Evolutionary conservation across 1,140 invertebrate species (phyloP), one percentile per base, ranked within the genome.

Genomic region (Chelonus insularis): DNA sequence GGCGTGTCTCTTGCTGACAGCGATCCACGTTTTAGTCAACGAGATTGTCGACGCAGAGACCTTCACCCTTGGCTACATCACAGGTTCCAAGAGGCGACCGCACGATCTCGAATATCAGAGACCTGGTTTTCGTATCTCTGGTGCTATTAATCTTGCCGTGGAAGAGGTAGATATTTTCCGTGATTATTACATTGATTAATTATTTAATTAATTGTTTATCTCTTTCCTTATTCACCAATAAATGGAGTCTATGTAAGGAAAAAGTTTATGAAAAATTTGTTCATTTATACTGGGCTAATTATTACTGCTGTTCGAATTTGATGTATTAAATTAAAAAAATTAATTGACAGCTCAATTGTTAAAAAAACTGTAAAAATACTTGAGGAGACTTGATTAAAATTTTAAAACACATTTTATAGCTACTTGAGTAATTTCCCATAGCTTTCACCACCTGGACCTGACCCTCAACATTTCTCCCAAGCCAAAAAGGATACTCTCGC

Each of bases 91-190:
- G 67, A 78, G 92, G 39, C 81, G 84, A 37, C 86, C 86, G 6
- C 88, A 89, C 1, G 91, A 95, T 75, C 79, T 86, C 34, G 88
- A 88, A 68, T 95, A 94, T 75, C 84, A 87, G 41, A 83, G 88
- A 62, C 93, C 92, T 0, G 93, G 91, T 11, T 72, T 85, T 9
- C 84, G 83, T 36, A 89, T 90, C 64, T 91, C 89, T 60, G 95
- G 94, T 1, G 94, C 93, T 14, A 93, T 96, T 62, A 90, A 90
- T 0, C 83, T 94, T 63, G 94, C 94, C 8, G 83, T 91, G 1
- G 84, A 87, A 9, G 88, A 92, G 78, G 86, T 83, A 63, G 63
- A 59, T 20, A 63, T 55, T 20, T 60, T 6, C 25, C 25, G 3
- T 29, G 25, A 29, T 29, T 29, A 29, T 29, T 29, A 29, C 25